Evolutionary conservation across 2,113 vertebrate genomes (phyloP).

Genomic region (Zingel zingel): DNA sequence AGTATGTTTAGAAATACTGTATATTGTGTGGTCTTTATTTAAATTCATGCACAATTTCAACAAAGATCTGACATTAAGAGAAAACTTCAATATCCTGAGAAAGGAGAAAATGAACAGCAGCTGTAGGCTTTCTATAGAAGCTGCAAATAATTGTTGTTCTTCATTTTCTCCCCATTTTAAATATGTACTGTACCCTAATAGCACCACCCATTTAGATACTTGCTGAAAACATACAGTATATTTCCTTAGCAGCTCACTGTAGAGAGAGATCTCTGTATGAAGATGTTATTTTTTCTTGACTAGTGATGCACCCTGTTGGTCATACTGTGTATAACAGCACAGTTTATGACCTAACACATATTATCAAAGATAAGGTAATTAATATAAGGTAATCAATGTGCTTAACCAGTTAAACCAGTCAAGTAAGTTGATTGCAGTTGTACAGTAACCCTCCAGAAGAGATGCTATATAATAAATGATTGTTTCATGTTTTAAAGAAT

Average conservation of each 20-base stretch:
- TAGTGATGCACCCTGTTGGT: constrained; percentile 63
- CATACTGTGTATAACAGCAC: constrained; percentile 26
- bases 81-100: not conserved
- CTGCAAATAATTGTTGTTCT: not conserved
- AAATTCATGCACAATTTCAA: not conserved
- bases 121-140: not conserved
- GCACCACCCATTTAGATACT: not conserved
- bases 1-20: not conserved
- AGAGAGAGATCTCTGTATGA: not conserved
- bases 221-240: not conserved
- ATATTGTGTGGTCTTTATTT: not conserved
- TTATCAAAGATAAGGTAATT: not conserved
- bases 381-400: not conserved
- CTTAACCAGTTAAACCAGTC: not conserved
- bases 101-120: not conserved
- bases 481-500: not conserved
- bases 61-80: not conserved
- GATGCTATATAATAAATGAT: not conserved
- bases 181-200: no score
- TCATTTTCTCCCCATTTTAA: no score
- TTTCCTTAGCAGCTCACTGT: no score
- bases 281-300: constrained; percentile 26
- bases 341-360: not conserved
- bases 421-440: not conserved
- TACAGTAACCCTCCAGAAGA: not conserved